phyloP scores from a whole-genome alignment of 2,113 vertebrate species.

The Panthera uncia region DNA sequence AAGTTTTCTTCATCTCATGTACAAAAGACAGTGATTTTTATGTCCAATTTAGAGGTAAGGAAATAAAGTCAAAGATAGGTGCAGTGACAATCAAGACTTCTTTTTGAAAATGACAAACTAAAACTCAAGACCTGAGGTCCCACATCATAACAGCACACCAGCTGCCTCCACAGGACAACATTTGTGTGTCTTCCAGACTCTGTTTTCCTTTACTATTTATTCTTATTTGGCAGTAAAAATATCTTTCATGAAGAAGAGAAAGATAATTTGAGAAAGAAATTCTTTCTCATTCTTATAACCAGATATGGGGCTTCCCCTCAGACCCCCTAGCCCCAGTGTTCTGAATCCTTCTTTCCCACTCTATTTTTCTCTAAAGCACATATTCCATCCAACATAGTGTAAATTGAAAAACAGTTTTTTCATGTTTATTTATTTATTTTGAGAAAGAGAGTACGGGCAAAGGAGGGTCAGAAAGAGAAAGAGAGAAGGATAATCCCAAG shows the following conservation, averaged over 20 bases:
- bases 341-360: neutral
- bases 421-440: no score
- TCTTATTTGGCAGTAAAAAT: neutral
- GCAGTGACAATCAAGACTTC: neutral
- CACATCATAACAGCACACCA: neutral
- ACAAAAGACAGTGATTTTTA: no score
- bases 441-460: no score
- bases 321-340: no score
- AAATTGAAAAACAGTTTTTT: no score
- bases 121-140: neutral
- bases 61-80: neutral
- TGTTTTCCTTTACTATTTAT: neutral
- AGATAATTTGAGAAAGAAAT: neutral
- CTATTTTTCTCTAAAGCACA: neutral
- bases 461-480: no score
- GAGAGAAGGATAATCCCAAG: no score
- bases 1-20: neutral
- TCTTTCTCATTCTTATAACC: neutral
- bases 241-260: neutral
- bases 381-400: neutral
- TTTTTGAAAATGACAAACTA: neutral
- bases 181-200: neutral
- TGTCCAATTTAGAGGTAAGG: neutral
- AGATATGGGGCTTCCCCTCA: neutral
- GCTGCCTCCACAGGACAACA: neutral